These are phyloP conservation scores for Ormyrus thymus DNA, from an alignment of 2,888 invertebrate species.

Conservation along the genomic window DNA sequence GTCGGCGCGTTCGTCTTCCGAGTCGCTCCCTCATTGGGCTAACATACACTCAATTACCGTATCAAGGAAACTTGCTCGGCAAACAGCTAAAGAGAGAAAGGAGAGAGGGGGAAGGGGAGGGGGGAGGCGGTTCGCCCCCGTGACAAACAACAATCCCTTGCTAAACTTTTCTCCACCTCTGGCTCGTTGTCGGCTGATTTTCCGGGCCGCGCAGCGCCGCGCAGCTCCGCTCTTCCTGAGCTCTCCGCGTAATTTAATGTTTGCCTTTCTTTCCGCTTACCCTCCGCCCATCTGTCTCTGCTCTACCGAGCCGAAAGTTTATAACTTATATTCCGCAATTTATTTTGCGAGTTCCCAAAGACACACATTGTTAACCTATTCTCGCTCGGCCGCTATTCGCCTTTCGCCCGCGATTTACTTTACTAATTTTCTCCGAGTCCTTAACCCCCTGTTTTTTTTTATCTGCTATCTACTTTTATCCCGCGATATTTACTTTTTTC, in stretches of 20 bases:
- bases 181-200: slow-evolving; percentile 22
- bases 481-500: no score
- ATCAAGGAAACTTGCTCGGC: slow-evolving; percentile 35
- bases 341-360: slow-evolving; percentile 37
- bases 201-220: not conserved
- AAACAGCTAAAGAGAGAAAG: not conserved
- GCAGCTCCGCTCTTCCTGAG: not conserved
- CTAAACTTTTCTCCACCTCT: slow-evolving; percentile 43
- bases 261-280: slow-evolving; percentile 26
- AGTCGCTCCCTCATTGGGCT: not conserved
- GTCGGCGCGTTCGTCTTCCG: not conserved
- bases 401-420: no score
- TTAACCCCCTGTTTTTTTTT: no score
- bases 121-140: not conserved
- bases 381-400: not conserved
- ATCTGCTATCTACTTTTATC: no score
- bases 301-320: slow-evolving; percentile 31
- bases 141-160: slow-evolving; percentile 46
- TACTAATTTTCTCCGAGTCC: no score
- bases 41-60: slow-evolving; percentile 39
- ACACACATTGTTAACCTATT: slow-evolving; percentile 29
- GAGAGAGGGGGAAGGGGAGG: not conserved
- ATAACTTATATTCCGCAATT: slow-evolving; percentile 47
- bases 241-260: slow-evolving; percentile 38
- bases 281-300: slow-evolving; percentile 23